Evolutionary conservation across 2,888 invertebrate species (phyloP), one percentile per base, ranked within the genome.

Genomic region (Campoplex nolae): DNA sequence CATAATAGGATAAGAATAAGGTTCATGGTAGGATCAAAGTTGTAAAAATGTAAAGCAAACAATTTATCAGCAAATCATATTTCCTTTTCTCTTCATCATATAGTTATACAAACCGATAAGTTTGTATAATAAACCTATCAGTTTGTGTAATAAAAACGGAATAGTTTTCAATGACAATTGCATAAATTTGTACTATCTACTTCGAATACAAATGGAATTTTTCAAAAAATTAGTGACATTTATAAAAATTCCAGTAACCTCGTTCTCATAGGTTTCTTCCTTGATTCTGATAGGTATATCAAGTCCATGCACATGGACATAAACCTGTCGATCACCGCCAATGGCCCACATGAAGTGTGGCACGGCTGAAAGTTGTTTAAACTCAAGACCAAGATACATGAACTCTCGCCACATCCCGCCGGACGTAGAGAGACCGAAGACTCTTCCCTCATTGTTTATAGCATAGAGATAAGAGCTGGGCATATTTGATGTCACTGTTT

Each of bases 231-330:
- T 0, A 62, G 32, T 11, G 16, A 23, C n/a, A 51, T 32, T 35
- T 7, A 54, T 23, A 16, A 18, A 54, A 78, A 23, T 35, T 67
- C 2, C 8, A 67, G 68, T 89, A 94, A 96, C 97, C 95, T 99
- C 98, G 94, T 99, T 99, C 95, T 99, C 98, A 93, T 97, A 99
- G 0, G 98, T 97, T 93, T 98, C 98, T 94, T 98, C 98, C 93
- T 97, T 97, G 0, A 98, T 97, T 88, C 98, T 95, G 89, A 99
- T 98, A 0, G 98, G 98, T 90, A 98, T 97, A 94, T 98, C 98
- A 84, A 98, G 95, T 0, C 97, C 97, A 93, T 98, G 97, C 8
- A 99, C 98, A 92, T 98, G 98, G 2, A 98, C 97, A 93, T 99
- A 98, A 78, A 98, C 97, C 95, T 98, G 98, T 88, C 98, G 97